Percentiles rank a stretch among this genome's conserved stretches.
phyloP scores from a whole-genome alignment of 2,888 invertebrate genomes.

The Byasa hedistus region DNA sequence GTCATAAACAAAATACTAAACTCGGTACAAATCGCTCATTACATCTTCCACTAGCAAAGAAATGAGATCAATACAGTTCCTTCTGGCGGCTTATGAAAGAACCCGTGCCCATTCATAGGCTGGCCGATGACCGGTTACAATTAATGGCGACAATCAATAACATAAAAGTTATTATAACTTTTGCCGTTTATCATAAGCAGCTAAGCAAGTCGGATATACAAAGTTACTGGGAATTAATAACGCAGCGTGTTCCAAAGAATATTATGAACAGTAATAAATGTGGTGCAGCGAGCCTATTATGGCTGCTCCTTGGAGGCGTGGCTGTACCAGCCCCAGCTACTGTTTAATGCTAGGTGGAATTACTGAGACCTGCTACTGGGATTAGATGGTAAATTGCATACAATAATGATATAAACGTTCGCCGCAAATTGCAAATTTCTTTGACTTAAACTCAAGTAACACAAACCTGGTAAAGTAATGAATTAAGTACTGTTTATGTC shows the following conservation, averaged over 20 bases:
- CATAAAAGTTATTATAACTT: no score
- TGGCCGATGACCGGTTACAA: no score
- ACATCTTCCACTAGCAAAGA: no score
- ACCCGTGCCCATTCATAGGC: no score
- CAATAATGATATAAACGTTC: conserved; percentile 31
- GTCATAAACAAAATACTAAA: no score
- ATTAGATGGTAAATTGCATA: conserved; percentile 30
- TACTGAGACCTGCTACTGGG: conserved; percentile 25
- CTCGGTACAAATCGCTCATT: no score
- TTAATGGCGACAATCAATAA: no score
- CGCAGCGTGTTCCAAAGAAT: conserved; percentile 2
- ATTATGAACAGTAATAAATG: conserved; percentile 30
- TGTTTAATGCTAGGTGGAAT: conserved; percentile 24
- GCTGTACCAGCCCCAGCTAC: conserved; percentile 20
- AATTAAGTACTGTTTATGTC: no score
- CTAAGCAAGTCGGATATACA: neutral
- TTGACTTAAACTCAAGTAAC: no score
- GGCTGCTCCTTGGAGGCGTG: conserved; percentile 23
- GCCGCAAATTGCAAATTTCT: conserved; percentile 2
- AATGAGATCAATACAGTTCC: no score
- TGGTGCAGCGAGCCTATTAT: conserved; percentile 28
- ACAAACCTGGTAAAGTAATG: no score
- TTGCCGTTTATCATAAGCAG: neutral
- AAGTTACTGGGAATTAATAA: conserved; percentile 14
- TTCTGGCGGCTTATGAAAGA: no score